Percentiles rank a stretch among this genome's conserved stretches.
These are phyloP conservation scores for Achroia grisella DNA, from an alignment of 1,140 invertebrate genomes.

Conservation along the genomic window DNA sequence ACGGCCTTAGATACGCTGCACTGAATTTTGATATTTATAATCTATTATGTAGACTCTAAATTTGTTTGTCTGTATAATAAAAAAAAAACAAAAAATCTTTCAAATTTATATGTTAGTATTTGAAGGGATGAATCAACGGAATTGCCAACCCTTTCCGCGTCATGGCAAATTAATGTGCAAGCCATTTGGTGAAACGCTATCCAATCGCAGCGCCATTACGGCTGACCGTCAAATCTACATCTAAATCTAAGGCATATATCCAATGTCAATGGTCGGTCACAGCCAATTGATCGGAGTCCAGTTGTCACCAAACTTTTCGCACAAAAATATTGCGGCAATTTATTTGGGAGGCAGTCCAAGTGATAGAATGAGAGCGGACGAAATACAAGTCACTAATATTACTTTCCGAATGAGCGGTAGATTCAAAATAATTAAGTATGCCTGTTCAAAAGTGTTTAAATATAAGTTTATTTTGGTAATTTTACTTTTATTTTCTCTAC, in stretches of 20 bases:
- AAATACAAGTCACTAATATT: too few relatives aligned
- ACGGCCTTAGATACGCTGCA: too few relatives aligned
- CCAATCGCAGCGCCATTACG: constrained; percentile 4
- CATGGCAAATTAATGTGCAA: not conserved
- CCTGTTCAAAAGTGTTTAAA: too few relatives aligned
- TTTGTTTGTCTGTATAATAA: too few relatives aligned
- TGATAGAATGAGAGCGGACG: not conserved
- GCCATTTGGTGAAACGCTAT: not conserved
- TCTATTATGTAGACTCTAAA: too few relatives aligned
- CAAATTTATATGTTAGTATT: not conserved
- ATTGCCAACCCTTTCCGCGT: not conserved
- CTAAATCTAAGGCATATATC: constrained; percentile 11
- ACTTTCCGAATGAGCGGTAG: too few relatives aligned
- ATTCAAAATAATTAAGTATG: too few relatives aligned
- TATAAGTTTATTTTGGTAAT: too few relatives aligned
- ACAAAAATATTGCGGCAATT: constrained; percentile 47
- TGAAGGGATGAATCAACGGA: not conserved
- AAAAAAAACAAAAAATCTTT: not conserved
- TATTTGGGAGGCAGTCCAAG: constrained; percentile 22
- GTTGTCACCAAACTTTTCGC: constrained; percentile 20
- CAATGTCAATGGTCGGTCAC: constrained; percentile 14
- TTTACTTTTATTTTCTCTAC: too few relatives aligned
- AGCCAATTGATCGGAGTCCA: constrained; percentile 26
- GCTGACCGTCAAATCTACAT: constrained; percentile 11
- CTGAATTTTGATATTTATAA: too few relatives aligned